phyloP scores from a whole-genome alignment of 2,797 vertebrate genomes.

The Saxicola maurus region DNA sequence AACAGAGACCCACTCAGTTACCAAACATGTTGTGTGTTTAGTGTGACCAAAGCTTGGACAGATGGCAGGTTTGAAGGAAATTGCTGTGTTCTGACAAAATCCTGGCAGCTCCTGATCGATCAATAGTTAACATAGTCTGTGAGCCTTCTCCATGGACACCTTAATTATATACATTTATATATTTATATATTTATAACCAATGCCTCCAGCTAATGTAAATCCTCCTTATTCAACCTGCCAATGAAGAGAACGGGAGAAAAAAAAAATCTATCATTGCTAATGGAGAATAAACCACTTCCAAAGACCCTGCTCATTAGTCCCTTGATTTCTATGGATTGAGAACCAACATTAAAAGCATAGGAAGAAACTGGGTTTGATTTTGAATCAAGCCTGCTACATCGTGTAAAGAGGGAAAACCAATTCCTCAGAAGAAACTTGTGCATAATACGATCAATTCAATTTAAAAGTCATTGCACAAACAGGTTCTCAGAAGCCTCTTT shows the following conservation, averaged over 20 bases:
- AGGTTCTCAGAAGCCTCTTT: background rate
- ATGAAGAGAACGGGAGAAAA: fast-evolving
- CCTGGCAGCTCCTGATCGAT: background rate
- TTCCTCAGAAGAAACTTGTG: background rate
- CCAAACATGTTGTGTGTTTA: background rate
- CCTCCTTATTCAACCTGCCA: conserved; percentile 18
- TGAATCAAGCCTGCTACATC: background rate
- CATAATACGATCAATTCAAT: background rate
- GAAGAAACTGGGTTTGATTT: conserved; percentile 3
- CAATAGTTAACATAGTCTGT: background rate
- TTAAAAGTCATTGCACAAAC: background rate
- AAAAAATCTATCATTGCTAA: conserved; percentile 35
- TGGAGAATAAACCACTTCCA: conserved; percentile 22
- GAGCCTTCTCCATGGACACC: background rate
- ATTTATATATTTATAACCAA: background rate
- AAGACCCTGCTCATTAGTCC: conserved; percentile 13
- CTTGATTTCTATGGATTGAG: conserved; percentile 3
- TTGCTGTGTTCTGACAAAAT: background rate
- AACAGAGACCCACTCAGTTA: conserved; percentile 5
- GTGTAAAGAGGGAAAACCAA: background rate
- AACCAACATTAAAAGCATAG: conserved; percentile 14
- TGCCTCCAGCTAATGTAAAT: background rate
- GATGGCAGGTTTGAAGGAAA: background rate
- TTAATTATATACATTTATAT: background rate
- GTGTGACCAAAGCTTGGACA: fast-evolving